phyloP scores from a whole-genome alignment of 2,888 invertebrate species.

The Philhelius pedissequus region DNA sequence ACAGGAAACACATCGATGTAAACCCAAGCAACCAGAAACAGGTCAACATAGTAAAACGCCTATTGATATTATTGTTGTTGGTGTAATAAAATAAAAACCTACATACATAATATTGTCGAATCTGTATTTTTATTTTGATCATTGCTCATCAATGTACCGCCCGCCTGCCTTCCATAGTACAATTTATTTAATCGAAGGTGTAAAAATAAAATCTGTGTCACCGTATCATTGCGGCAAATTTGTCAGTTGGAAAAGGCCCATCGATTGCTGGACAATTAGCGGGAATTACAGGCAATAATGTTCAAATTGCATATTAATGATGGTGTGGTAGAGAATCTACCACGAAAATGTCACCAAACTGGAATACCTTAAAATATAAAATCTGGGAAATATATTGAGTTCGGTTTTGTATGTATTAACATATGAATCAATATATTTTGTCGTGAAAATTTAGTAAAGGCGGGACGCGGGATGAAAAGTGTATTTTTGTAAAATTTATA shows the following conservation, averaged over 20 bases:
- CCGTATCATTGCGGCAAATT: conserved; percentile 33
- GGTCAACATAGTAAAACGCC: neutral
- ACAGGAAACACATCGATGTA: neutral
- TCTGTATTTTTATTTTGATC: neutral
- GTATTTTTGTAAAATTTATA: too few relatives aligned
- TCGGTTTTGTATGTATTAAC: neutral
- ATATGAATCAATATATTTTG: too few relatives aligned
- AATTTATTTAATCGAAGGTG: conserved; percentile 13
- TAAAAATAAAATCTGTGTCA: conserved; percentile 13
- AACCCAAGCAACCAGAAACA: neutral
- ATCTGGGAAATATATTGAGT: neutral
- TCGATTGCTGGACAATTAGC: conserved; percentile 62
- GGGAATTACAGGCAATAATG: conserved; percentile 43
- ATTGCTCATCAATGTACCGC: neutral
- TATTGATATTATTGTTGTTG: neutral
- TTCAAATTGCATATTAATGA: conserved; percentile 54
- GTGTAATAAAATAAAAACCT: neutral
- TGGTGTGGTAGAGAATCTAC: conserved; percentile 14
- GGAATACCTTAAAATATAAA: neutral
- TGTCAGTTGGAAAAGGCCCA: conserved; percentile 49
- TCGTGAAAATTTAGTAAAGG: too few relatives aligned
- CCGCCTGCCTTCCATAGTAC: neutral
- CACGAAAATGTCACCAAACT: neutral
- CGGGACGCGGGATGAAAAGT: too few relatives aligned
- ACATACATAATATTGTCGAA: neutral